phyloP scores from a whole-genome alignment of 2,113 vertebrate genomes.

The Phaethornis superciliosus region DNA sequence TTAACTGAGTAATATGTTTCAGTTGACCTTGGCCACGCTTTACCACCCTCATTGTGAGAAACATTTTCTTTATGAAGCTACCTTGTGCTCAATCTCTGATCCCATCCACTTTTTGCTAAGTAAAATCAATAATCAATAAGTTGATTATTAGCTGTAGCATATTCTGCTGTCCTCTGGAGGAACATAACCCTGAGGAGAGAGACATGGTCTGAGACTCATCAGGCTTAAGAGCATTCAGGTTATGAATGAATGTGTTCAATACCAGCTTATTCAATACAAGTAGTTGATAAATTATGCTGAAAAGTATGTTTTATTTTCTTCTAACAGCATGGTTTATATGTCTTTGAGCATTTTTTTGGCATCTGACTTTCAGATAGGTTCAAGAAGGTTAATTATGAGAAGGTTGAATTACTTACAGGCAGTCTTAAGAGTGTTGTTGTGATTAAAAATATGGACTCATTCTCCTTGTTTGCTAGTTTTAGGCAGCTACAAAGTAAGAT shows the following conservation, averaged over 20 bases:
- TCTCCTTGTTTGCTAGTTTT: neutral
- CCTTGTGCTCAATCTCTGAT: neutral
- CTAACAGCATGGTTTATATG: neutral
- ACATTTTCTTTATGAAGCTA: neutral
- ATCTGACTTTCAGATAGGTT: neutral
- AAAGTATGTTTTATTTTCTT: neutral
- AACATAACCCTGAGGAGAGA: neutral
- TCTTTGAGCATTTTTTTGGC: neutral
- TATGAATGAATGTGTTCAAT: neutral
- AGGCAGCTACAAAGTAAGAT: neutral
- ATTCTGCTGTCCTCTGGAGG: neutral
- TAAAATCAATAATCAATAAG: too few species aligned
- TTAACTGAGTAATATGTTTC: neutral
- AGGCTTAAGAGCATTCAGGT: neutral
- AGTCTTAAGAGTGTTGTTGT: neutral
- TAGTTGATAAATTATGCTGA: neutral
- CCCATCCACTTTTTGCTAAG: neutral
- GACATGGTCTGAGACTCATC: neutral
- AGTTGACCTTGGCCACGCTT: neutral
- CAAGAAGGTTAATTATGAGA: neutral
- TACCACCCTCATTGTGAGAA: neutral
- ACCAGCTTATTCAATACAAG: neutral
- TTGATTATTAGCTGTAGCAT: too few species aligned
- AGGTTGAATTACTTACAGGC: neutral
- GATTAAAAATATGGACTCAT: neutral